Base-by-base conservation (phyloP, 2,113 vertebrate species). In the Paraplagusia blochii region DNA sequence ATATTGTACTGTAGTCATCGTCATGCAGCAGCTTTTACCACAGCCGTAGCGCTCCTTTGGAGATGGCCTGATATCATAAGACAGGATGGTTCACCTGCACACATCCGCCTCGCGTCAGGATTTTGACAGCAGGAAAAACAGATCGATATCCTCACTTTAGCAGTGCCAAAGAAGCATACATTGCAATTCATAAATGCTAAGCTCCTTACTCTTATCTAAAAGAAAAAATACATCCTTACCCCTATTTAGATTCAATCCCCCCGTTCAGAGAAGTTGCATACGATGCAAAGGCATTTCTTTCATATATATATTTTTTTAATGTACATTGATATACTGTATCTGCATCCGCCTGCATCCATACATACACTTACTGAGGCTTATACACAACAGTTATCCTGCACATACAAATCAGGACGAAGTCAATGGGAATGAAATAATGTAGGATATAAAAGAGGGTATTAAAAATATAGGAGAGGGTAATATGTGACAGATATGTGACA, bases 251-350 rank as follows among this genome's bases (percentile, higher is more conserved):
- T 29, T 29, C 22, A 29, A 29, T n/a, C 22, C 22, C 22, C 22
- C 22, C 22, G 6, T 29, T 29, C 22, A 29, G 3, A 29, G 22
- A 29, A 29, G 22, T 29, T 6, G 22, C 10, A 11, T 49, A 61
- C 2, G 59, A 66, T 17, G 54, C 43, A 63, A 59, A 73, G 34
- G 29, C 55, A 43, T 72, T 42, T n/a, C 58, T 77, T 72, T 49
- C 59, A n/a, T n/a, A n/a, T n/a, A n/a, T n/a, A n/a, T n/a, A n/a
- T n/a, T n/a, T n/a, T n/a, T n/a, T n/a, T n/a, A n/a, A n/a, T n/a
- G n/a, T n/a, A n/a, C n/a, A n/a, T 72, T 0, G 1, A 79, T 74
- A 63, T 56, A 74, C 48, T 56, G 54, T 67, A 50, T 76, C 59
- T 62, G 45, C 62, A 55, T 33, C 63, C 1, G 8, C 58, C 64